phyloP scores from a whole-genome alignment of 2,888 invertebrate species.

The Aspidiotus destructor region DNA sequence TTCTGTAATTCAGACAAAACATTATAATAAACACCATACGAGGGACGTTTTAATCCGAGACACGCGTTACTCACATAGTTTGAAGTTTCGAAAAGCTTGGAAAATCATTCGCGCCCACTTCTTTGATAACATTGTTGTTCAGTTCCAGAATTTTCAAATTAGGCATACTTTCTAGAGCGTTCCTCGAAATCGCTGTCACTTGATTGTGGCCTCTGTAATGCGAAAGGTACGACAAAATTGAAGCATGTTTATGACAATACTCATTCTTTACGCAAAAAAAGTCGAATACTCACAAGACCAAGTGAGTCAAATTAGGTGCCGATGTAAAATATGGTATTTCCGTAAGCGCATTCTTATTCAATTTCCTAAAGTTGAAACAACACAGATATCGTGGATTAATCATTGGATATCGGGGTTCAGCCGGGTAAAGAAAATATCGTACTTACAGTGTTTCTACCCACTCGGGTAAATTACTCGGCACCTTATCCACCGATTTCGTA shows the following conservation, averaged over 20 bases:
- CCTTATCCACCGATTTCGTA: neutral
- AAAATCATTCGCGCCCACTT: slow-evolving; percentile 55
- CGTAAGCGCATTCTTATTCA: slow-evolving; percentile 51
- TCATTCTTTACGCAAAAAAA: neutral
- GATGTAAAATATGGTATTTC: slow-evolving; percentile 46
- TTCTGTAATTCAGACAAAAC: slow-evolving; percentile 30
- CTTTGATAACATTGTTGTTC: slow-evolving; percentile 63
- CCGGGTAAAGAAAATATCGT: neutral
- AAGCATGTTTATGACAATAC: neutral
- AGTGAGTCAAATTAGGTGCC: slow-evolving; percentile 43
- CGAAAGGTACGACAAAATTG: neutral
- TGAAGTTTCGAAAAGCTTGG: slow-evolving; percentile 57
- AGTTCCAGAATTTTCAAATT: slow-evolving; percentile 63
- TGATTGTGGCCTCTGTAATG: slow-evolving; percentile 47
- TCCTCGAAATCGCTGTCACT: slow-evolving; percentile 44
- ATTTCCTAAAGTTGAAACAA: slow-evolving; percentile 43
- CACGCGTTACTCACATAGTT: slow-evolving; percentile 52
- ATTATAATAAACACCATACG: no score
- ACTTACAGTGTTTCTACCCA: neutral
- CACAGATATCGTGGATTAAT: neutral
- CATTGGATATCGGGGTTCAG: neutral
- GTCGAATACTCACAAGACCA: slow-evolving; percentile 47
- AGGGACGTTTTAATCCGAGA: no score
- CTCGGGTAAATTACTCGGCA: neutral
- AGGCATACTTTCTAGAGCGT: slow-evolving; percentile 46